phyloP scores from a whole-genome alignment of 2,113 vertebrate genomes.

The Phocoena phocoena region DNA sequence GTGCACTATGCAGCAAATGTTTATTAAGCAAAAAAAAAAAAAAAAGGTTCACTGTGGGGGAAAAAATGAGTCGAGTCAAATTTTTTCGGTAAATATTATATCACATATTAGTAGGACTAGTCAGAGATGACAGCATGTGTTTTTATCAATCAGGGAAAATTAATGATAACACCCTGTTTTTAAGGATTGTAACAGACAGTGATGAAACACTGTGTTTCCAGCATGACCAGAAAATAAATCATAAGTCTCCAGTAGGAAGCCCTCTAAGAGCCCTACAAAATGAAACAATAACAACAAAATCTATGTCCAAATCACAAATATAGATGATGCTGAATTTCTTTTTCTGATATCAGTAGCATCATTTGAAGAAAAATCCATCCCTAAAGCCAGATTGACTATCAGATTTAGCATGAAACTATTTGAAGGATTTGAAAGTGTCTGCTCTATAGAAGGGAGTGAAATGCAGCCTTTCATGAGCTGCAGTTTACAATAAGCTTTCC shows the following conservation, averaged over 20 bases:
- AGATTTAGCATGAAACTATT: neutral
- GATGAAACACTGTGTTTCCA: neutral
- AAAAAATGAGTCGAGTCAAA: neutral
- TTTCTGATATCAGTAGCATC: neutral
- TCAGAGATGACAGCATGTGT: neutral
- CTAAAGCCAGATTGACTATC: neutral
- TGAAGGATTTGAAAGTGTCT: neutral
- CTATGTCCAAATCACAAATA: neutral
- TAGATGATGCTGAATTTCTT: neutral
- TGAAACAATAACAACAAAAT: neutral
- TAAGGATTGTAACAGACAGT: neutral
- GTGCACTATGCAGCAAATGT: neutral
- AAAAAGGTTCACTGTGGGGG: neutral
- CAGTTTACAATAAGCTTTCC: neutral
- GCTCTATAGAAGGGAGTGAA: neutral
- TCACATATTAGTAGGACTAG: neutral
- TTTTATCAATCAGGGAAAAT: constrained; percentile 33
- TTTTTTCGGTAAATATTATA: neutral
- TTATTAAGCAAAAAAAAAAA: constrained; percentile 26
- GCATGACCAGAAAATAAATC: constrained; percentile 15
- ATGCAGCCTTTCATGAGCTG: neutral
- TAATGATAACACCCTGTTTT: neutral
- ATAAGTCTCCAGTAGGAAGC: neutral
- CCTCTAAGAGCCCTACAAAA: neutral
- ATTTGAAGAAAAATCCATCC: neutral